Conservation (phyloP, 2,113 vertebrate genomes). For the Engraulis encrasicolus region DNA sequence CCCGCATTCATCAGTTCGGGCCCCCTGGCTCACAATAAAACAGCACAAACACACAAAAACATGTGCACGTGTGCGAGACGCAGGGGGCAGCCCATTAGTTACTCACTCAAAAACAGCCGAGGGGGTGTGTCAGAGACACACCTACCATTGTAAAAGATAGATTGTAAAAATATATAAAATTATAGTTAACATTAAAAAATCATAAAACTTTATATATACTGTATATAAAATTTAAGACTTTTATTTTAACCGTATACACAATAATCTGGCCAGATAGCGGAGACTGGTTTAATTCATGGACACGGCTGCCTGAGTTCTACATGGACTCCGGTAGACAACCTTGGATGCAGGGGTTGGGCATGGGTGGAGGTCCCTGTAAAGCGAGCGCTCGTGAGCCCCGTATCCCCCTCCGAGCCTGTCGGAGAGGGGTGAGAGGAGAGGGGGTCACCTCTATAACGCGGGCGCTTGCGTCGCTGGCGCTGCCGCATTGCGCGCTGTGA, state of each 20-base stretch:
- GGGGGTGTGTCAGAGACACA: not conserved
- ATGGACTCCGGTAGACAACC: slow-evolving; percentile 75
- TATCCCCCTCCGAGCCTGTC: not conserved
- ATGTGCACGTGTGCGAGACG: not conserved
- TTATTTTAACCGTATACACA: too few species aligned
- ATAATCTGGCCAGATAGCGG: too few species aligned
- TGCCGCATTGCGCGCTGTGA: slow-evolving; percentile 43
- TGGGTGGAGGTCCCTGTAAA: slow-evolving; percentile 98
- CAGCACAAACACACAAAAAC: slow-evolving; percentile 20
- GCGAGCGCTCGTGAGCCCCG: slow-evolving; percentile 86
- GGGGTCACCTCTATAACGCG: slow-evolving; percentile 78
- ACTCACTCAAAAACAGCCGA: not conserved
- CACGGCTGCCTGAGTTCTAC: not conserved
- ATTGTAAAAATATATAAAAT: too few species aligned
- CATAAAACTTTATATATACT: not conserved
- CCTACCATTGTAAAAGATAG: not conserved
- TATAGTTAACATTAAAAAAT: too few species aligned
- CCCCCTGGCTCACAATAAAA: slow-evolving; percentile 10
- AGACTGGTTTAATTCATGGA: slow-evolving; percentile 44
- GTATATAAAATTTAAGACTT: too few species aligned
- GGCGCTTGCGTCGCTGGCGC: slow-evolving; percentile 46
- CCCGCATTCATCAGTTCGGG: slow-evolving; percentile 90
- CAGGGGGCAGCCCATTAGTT: not conserved
- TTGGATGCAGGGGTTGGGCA: slow-evolving; percentile 86
- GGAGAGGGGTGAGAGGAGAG: slow-evolving; percentile 58